Evolutionary conservation across 2,888 invertebrate species (phyloP).

Genomic region (Suillia variegata): DNA sequence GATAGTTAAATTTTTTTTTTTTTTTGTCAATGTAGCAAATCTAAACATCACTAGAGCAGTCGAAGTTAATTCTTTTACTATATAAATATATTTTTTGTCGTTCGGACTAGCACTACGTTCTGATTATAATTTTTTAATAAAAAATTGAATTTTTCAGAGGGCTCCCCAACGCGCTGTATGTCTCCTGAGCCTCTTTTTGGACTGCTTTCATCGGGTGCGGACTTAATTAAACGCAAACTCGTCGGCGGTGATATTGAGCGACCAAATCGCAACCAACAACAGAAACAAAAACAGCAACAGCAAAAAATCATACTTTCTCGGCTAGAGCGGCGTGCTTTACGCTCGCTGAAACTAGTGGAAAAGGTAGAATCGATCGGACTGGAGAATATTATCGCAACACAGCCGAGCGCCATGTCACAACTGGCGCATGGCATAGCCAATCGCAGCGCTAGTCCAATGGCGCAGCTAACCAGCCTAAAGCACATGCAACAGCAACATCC

Average conservation of each 20-base stretch:
- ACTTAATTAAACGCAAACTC: constrained; percentile 69
- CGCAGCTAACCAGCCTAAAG: constrained; percentile 77
- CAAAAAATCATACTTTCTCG: constrained; percentile 58
- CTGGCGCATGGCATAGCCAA: constrained; percentile 64
- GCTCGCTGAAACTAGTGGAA: constrained; percentile 67
- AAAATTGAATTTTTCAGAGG: constrained; percentile 44
- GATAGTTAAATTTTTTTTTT: too few species aligned
- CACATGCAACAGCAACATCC: constrained; percentile 63
- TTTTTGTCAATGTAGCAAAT: too few species aligned
- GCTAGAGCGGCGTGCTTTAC: constrained; percentile 60
- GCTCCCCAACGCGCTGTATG: constrained; percentile 66
- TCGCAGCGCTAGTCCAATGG: constrained; percentile 76
- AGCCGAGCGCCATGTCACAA: constrained; percentile 67
- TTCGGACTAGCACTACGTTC: too few species aligned
- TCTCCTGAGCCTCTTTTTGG: constrained; percentile 63
- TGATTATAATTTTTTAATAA: too few species aligned
- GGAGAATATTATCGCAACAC: constrained; percentile 70
- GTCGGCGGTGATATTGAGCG: constrained; percentile 63
- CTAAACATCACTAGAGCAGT: too few species aligned
- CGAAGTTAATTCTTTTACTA: too few species aligned
- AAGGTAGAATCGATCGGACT: constrained; percentile 73
- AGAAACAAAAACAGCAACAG: constrained; percentile 46
- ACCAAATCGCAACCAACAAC: constrained; percentile 51
- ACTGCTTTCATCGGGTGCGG: constrained; percentile 70
- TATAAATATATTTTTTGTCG: too few species aligned